Conservation (phyloP, 2,888 invertebrate species). For the Coleophora deauratella region DNA sequence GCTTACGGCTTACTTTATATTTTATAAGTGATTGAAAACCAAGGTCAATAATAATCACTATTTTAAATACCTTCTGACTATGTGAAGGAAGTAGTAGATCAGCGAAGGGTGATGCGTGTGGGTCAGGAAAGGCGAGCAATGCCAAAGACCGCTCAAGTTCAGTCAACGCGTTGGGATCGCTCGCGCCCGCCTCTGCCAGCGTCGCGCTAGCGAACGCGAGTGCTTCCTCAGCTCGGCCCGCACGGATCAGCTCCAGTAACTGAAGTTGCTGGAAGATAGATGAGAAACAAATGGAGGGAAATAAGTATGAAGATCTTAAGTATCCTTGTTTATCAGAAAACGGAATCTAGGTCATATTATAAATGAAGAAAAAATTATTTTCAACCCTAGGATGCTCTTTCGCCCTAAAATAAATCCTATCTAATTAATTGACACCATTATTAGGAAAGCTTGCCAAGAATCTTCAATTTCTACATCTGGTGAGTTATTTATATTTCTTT, state of each 20-base stretch:
- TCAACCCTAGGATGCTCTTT: too few species aligned
- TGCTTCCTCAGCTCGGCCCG: slow-evolving; percentile 89
- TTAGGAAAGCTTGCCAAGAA: too few species aligned
- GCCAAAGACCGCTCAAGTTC: slow-evolving; percentile 96
- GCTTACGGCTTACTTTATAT: too few species aligned
- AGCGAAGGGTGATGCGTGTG: slow-evolving; percentile 94
- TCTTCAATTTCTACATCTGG: too few species aligned
- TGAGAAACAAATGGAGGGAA: not conserved
- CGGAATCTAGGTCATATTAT: too few species aligned
- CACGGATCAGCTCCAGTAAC: slow-evolving; percentile 89
- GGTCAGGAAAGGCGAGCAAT: slow-evolving; percentile 96
- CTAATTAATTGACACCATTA: too few species aligned
- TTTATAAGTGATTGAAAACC: too few species aligned
- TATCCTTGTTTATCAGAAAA: too few species aligned
- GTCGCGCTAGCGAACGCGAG: slow-evolving; percentile 92
- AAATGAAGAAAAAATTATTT: too few species aligned
- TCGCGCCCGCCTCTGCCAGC: slow-evolving; percentile 91
- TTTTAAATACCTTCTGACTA: slow-evolving; percentile 85
- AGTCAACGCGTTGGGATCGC: slow-evolving; percentile 78
- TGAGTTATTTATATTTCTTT: not conserved
- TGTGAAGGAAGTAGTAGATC: slow-evolving; percentile 95
- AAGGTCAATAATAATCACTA: too few species aligned
- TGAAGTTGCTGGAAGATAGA: slow-evolving; percentile 83
- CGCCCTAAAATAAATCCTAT: too few species aligned
- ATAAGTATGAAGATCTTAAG: too few species aligned